These are phyloP conservation scores for Aurelia sp. DNA, from an alignment of 30 jellyfish, hydroid and myxozoan genomes.

Conservation along the genomic window DNA sequence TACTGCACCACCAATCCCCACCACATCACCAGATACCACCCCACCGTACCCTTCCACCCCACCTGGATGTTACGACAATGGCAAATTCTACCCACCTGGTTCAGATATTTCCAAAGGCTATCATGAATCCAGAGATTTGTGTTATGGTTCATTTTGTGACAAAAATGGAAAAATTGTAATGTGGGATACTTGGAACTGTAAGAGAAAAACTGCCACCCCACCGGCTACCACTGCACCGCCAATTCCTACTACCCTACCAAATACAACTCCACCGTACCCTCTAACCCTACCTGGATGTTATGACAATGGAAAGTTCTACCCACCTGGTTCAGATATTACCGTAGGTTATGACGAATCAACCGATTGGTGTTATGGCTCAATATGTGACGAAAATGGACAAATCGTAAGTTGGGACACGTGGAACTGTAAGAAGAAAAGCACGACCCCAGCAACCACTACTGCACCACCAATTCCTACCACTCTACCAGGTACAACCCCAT, in stretches of 20 bases:
- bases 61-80: slow-evolving; percentile 12
- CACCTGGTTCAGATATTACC: slow-evolving; percentile 15
- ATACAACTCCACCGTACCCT: not conserved
- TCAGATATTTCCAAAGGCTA: slow-evolving; percentile 29
- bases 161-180: slow-evolving; percentile 10
- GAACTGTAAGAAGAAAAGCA: slow-evolving; percentile 4
- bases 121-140: slow-evolving; percentile 8
- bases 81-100: slow-evolving; percentile 18
- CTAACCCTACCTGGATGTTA: slow-evolving; percentile 1
- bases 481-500: not conserved
- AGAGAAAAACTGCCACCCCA: slow-evolving; percentile 10
- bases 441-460: slow-evolving; percentile 1
- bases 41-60: not conserved
- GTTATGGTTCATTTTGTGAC: slow-evolving; percentile 30
- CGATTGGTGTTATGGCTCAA: slow-evolving; percentile 53
- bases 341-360: slow-evolving; percentile 8
- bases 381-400: slow-evolving; percentile 24
- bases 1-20: not conserved
- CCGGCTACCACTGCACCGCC: slow-evolving; percentile 18
- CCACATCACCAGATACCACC: not conserved
- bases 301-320: slow-evolving; percentile 15
- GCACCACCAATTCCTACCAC: not conserved
- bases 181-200: slow-evolving; percentile 40
- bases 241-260: not conserved
- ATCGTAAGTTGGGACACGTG: slow-evolving; percentile 43